Percentiles rank a stretch among this genome's conserved stretches.
phyloP scores from a whole-genome alignment of 2,888 invertebrate species.

The Euzophera pinguis region DNA sequence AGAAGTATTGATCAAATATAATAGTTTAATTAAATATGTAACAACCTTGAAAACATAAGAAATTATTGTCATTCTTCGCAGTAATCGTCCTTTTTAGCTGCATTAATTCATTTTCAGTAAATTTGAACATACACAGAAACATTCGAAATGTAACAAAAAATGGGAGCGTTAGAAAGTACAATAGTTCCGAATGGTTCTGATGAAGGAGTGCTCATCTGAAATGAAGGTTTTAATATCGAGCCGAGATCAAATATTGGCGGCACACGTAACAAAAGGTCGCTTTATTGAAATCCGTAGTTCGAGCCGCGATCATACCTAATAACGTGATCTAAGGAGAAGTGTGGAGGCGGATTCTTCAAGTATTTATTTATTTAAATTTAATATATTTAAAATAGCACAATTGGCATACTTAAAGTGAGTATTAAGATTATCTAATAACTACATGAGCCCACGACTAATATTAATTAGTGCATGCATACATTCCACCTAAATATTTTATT shows the following conservation, averaged over 20 bases:
- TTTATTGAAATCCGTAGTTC: conserved; percentile 72
- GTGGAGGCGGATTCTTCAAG: conserved; percentile 26
- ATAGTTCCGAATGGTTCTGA: conserved; percentile 21
- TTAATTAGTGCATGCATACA: too few relatives aligned
- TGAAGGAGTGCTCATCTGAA: conserved; percentile 46
- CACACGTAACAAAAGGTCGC: conserved; percentile 70
- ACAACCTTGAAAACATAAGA: too few relatives aligned
- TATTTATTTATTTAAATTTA: not conserved
- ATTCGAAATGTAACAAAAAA: not conserved
- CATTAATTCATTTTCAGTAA: not conserved
- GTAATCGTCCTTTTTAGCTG: too few relatives aligned
- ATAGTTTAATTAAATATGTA: too few relatives aligned
- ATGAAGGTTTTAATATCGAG: conserved; percentile 73
- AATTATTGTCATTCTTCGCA: too few relatives aligned
- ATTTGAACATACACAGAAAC: not conserved
- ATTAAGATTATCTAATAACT: too few relatives aligned
- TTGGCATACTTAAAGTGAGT: too few relatives aligned
- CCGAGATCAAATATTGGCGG: conserved; percentile 68
- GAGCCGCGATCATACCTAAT: conserved; percentile 64
- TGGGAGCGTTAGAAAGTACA: conserved; percentile 1
- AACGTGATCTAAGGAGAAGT: conserved; percentile 41
- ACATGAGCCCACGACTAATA: too few relatives aligned
- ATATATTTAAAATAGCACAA: too few relatives aligned
- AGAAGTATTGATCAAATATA: too few relatives aligned
- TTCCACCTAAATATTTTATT: too few relatives aligned